Conservation (phyloP, 2,888 invertebrate species). For the Polietes domitor region DNA sequence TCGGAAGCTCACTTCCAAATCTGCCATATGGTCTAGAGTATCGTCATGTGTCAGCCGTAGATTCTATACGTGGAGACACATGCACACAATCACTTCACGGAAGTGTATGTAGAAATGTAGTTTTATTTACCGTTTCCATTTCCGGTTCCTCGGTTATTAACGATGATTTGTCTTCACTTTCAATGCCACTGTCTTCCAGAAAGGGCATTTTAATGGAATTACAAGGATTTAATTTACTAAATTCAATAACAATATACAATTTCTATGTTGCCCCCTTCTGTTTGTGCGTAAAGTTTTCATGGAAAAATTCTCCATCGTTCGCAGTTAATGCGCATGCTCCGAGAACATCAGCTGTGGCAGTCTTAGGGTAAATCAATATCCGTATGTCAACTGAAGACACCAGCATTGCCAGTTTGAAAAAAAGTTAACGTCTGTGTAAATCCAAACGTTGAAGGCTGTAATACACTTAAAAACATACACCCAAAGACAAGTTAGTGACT, state of each 20-base stretch:
- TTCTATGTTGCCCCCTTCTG: conserved; percentile 1
- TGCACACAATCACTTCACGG: background rate
- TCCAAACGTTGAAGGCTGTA: too few relatives aligned
- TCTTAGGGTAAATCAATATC: conserved; percentile 49
- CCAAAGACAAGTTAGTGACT: too few relatives aligned
- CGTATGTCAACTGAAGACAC: background rate
- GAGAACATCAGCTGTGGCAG: conserved; percentile 41
- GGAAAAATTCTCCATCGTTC: background rate
- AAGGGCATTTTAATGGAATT: conserved; percentile 54
- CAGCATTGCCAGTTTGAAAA: conserved; percentile 58
- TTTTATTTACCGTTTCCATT: conserved; percentile 46
- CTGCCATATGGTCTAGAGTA: conserved; percentile 74
- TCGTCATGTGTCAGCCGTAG: conserved; percentile 36
- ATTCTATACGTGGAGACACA: background rate
- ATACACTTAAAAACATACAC: too few relatives aligned
- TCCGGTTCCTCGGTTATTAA: conserved; percentile 44
- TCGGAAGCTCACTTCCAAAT: conserved; percentile 77
- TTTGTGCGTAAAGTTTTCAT: conserved; percentile 19
- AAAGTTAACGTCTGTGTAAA: background rate
- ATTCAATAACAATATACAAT: background rate
- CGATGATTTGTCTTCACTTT: conserved; percentile 79
- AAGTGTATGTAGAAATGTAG: background rate
- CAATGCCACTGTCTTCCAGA: conserved; percentile 80
- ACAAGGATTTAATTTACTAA: conserved; percentile 5
- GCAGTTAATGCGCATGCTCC: conserved; percentile 48